phyloP scores from a whole-genome alignment of 2,888 invertebrate genomes.

The Schizaphis graminum region DNA sequence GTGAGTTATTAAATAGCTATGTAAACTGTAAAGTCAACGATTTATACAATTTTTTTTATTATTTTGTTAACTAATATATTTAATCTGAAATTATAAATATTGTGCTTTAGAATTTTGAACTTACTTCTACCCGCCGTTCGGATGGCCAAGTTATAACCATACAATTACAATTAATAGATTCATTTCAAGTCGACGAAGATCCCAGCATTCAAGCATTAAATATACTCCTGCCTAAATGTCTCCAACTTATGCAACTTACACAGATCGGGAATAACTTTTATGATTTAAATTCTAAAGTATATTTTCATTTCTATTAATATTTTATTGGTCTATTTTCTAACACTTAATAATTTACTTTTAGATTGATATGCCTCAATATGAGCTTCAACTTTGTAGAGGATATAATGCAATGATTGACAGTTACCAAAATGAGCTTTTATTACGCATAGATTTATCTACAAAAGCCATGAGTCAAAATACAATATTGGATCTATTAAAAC shows the following conservation, averaged over 20 bases:
- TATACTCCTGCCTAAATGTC: constrained; percentile 81
- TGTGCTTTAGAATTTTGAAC: constrained; percentile 74
- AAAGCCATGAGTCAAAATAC: constrained; percentile 87
- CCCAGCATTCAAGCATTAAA: constrained; percentile 84
- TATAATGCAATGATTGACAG: constrained; percentile 87
- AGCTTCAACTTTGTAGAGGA: constrained; percentile 85
- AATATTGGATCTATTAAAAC: constrained; percentile 74
- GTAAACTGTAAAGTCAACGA: not conserved
- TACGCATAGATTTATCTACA: constrained; percentile 85
- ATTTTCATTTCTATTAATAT: constrained; percentile 69
- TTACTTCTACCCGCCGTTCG: constrained; percentile 75
- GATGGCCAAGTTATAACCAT: constrained; percentile 74
- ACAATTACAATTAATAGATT: too few relatives aligned
- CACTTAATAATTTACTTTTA: constrained; percentile 70
- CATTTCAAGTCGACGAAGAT: constrained; percentile 75
- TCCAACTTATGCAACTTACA: constrained; percentile 77
- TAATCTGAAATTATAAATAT: too few relatives aligned
- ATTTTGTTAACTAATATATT: too few relatives aligned
- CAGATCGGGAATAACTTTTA: constrained; percentile 82
- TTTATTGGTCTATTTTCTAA: not conserved
- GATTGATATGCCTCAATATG: constrained; percentile 77
- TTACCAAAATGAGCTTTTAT: constrained; percentile 81
- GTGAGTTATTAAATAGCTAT: not conserved
- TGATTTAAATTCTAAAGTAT: constrained; percentile 79
- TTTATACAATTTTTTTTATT: not conserved